A percentile compares a stretch with the other conserved stretches of the same genome.
Evolutionary conservation across 1,140 invertebrate genomes (phyloP).

Genomic region (Drosophila sp.): DNA sequence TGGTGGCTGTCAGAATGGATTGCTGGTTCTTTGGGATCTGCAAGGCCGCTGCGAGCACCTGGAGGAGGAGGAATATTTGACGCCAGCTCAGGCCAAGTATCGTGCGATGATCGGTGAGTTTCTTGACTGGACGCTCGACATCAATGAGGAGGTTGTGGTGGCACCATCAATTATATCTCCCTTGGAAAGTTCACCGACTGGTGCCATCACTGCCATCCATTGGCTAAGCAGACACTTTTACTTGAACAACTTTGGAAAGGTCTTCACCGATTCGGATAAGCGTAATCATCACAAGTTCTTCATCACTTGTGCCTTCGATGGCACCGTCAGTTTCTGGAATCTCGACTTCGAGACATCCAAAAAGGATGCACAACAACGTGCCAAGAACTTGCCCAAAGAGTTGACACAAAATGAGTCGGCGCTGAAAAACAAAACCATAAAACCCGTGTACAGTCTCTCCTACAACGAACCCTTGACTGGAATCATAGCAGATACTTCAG

Average conservation of each 20-base stretch:
- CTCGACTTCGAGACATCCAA: constrained; percentile 83
- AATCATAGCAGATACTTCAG: constrained; percentile 69
- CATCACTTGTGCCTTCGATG: constrained; percentile 88
- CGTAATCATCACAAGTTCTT: constrained; percentile 86
- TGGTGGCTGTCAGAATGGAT: constrained; percentile 90
- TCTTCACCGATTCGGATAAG: constrained; percentile 80
- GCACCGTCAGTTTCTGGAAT: constrained; percentile 90
- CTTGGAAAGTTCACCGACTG: constrained; percentile 87
- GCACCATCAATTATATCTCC: constrained; percentile 87
- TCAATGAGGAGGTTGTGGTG: constrained; percentile 86
- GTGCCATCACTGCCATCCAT: constrained; percentile 87
- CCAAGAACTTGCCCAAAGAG: constrained; percentile 85
- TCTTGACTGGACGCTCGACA: constrained; percentile 89
- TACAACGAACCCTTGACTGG: constrained; percentile 84
- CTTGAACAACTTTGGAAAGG: constrained; percentile 87
- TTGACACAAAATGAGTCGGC: constrained; percentile 86
- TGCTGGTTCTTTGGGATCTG: constrained; percentile 90
- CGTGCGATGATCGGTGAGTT: constrained; percentile 87
- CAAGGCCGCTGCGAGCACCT: constrained; percentile 88
- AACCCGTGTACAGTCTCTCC: constrained; percentile 87
- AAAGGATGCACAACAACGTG: constrained; percentile 27
- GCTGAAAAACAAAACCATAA: constrained; percentile 86
- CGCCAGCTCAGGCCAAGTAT: constrained; percentile 87
- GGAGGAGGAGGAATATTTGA: constrained; percentile 87
- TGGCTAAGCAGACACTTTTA: constrained; percentile 88